Evolutionary conservation across 2,888 invertebrate species (phyloP), one percentile per base, ranked within the genome.

Genomic region (Piscicola geometra): DNA sequence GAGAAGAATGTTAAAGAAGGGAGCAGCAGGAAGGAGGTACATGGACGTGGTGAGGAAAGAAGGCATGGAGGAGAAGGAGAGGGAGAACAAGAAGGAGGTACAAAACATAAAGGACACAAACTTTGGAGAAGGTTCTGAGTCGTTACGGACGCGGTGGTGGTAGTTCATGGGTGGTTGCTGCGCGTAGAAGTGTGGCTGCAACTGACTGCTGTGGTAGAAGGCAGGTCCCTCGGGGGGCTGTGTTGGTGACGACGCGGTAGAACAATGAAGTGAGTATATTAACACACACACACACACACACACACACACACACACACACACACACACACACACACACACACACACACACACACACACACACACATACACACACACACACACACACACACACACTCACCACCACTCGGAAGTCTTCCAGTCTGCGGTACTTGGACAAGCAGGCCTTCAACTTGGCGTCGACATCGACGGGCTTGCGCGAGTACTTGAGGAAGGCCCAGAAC

Each of bases 401-500:
- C 36, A 83, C 82, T 78, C 84, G 78, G 81, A 86, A 87, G 79
- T 88, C 87, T 79, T 86, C 86, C 28, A 86, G 82, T 35, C 84
- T 82, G 80, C 86, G 86, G 80, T 84, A 88, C 78, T 86, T 85
- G 36, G 84, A 82, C 77, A 88, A 81, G 80, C 85, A 83, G 32
- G 83, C 82, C 69, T 84, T 82, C 71, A 88, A 80, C 73, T 82
- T 83, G 1, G 84, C 82, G 75, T 86, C 84, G 33, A 87, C 82
- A 50, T 86, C 85, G 0, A 83, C 81, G 75, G 81, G 81, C 67
- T 81, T 80, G 32, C 83, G 76, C 1, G 85, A 96, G 88, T 97
- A 98, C 86, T 97, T 97, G 77, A 94, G 88, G 89, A 98, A 99
- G 69, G 97, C 97, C 95, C 98, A 97, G 87, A 99, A 99, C 86